A percentile compares a stretch with the other conserved stretches of the same genome.
Evolutionary conservation across 2,113 vertebrate genomes (phyloP).

Genomic region (Murina feae): DNA sequence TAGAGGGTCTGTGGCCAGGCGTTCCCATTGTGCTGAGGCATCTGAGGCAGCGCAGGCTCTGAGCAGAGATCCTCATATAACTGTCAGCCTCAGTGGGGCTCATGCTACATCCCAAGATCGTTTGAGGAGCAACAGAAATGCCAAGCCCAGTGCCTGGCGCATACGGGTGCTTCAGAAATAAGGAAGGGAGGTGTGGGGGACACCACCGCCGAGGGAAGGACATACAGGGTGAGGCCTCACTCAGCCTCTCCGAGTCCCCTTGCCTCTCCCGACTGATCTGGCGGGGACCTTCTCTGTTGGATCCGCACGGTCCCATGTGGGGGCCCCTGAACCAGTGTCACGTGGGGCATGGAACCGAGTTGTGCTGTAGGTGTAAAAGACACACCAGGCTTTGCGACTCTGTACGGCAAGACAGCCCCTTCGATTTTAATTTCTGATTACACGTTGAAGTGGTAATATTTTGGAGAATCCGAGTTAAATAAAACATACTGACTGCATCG

Average conservation of each 20-base stretch:
- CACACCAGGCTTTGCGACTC: background rate
- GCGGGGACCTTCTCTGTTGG: background rate
- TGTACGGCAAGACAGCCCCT: background rate
- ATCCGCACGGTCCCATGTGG: fast-evolving
- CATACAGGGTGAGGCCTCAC: background rate
- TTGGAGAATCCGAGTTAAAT: background rate
- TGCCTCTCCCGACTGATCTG: fast-evolving
- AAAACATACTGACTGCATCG: background rate
- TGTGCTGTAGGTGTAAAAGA: background rate
- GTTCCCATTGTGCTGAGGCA: background rate
- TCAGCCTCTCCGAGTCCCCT: background rate
- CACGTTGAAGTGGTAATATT: background rate
- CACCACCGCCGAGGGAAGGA: background rate
- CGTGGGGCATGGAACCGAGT: background rate
- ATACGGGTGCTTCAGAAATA: fast-evolving
- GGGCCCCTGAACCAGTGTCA: background rate
- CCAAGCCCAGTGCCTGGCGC: background rate
- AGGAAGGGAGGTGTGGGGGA: background rate
- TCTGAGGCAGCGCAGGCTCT: background rate
- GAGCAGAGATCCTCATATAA: no score
- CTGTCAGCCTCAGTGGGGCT: background rate
- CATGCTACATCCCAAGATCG: fast-evolving
- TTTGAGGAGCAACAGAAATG: background rate
- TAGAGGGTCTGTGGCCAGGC: background rate
- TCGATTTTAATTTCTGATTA: background rate